Percentiles rank a stretch among this genome's conserved stretches.
phyloP scores from a whole-genome alignment of 35 echinoderm and acorn worm genomes.

The Strongylocentrotus purpuratus region DNA sequence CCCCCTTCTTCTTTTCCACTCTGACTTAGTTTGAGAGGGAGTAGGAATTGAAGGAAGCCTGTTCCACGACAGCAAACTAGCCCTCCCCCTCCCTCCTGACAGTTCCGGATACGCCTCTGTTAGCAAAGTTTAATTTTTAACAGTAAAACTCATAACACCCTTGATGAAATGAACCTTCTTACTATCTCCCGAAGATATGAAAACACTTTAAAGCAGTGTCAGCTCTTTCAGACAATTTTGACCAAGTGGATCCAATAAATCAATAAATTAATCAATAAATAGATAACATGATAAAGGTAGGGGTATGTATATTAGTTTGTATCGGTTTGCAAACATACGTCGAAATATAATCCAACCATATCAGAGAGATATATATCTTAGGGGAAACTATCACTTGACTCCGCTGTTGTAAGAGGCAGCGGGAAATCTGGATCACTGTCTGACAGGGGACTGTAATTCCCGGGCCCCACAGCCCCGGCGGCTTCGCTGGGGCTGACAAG shows the following conservation, averaged over 20 bases:
- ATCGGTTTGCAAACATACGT: neutral
- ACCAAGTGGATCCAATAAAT: neutral
- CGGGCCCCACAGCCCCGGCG: neutral
- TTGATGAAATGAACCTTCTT: neutral
- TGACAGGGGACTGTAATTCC: neutral
- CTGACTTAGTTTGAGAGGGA: no score
- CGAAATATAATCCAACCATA: neutral
- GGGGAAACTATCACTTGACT: neutral
- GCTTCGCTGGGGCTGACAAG: neutral
- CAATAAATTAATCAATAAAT: neutral
- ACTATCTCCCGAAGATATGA: neutral
- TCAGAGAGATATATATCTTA: neutral
- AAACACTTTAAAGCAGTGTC: neutral
- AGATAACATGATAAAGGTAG: neutral
- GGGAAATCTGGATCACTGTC: neutral
- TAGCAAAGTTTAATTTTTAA: no score
- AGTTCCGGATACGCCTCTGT: no score
- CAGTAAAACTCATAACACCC: no score
- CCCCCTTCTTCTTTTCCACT: neutral
- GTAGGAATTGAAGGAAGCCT: no score
- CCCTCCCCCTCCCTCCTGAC: no score
- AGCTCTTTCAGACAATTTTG: neutral
- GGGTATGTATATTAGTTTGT: neutral
- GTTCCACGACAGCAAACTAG: no score
- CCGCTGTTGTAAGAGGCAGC: neutral